These are phyloP conservation scores for Aptenodytes patagonicus DNA, from an alignment of 2,113 vertebrate genomes.

Conservation along the genomic window DNA sequence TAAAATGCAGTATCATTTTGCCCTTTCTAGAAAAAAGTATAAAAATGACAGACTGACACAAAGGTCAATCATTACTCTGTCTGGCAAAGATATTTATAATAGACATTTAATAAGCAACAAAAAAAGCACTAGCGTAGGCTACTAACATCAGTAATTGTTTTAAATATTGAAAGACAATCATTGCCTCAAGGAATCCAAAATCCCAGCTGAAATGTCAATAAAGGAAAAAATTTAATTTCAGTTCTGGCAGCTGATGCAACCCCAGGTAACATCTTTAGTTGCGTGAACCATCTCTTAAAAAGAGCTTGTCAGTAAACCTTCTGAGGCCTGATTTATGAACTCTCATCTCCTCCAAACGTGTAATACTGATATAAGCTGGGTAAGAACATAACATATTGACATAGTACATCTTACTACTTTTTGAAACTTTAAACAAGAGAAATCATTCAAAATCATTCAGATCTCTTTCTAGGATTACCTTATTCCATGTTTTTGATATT, in stretches of 20 bases:
- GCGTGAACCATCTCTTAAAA: not conserved
- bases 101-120: not conserved
- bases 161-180: not conserved
- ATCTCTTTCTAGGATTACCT: not conserved
- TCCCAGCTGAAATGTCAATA: not conserved
- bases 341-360: not conserved
- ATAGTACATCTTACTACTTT: not conserved
- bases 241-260: slow-evolving; percentile 41
- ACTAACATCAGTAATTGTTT: not conserved
- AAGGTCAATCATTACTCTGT: not conserved
- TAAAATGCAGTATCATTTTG: not conserved
- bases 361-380: not conserved
- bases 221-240: not conserved
- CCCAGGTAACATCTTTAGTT: not conserved
- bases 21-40: not conserved
- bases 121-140: not conserved
- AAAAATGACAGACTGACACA: not conserved
- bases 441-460: not conserved
- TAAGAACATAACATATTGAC: not conserved
- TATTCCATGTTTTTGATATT: not conserved
- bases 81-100: not conserved
- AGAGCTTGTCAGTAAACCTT: not conserved
- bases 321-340: not conserved
- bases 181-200: not conserved
- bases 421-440: not conserved